Base-by-base conservation (phyloP, 23 tunicate genomes). In the Aplidium turbinatum region DNA sequence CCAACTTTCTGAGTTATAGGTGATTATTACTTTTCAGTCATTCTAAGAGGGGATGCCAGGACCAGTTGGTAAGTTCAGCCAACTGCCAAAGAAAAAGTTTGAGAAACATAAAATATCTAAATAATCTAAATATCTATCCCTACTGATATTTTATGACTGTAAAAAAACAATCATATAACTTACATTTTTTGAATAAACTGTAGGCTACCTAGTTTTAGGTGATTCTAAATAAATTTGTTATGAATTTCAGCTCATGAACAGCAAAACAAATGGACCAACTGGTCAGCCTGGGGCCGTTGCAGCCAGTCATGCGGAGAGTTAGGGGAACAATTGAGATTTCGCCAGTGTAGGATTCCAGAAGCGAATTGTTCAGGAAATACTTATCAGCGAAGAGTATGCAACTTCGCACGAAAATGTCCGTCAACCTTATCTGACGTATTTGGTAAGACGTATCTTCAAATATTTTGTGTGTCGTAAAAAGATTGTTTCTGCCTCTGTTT, bases 281-380 rank as follows among this genome's bases (percentile, higher is more conserved):
- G 96, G 96, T 50, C 64, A 42, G 40, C 2, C 18, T 88, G 96
- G 96, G 78, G 83, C 30, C 53, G 38, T n/a, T 88, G 96, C 34
- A 76, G 83, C 38, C 83, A 70, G 35, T 30, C 83, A 26, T 88
- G 96, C 38, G 96, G 92, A 48, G 38, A 54, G 6, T 24, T 38
- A 2, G 92, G 92, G 34, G 72, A 61, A 27, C 82, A 76, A 62
- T 61, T 11, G 26, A 31, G 91, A 28, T 75, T 27, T 45, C 67
- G 96, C 6, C 35, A n/a, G 11, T 57, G 68, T 23, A 11, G 18
- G 30, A 35, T n/a, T 39, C 57, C 50, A 4, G 22, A 33, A 1
- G 6, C 46, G 23, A 35, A 20, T 13, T 88, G 87, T 32, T 52
- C 80, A 7, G 82, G 71, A 11, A 57, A 71, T 20, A 58, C 66